Conservation (phyloP, 2,113 vertebrate species). For the Megaleporinus macrocephalus region DNA sequence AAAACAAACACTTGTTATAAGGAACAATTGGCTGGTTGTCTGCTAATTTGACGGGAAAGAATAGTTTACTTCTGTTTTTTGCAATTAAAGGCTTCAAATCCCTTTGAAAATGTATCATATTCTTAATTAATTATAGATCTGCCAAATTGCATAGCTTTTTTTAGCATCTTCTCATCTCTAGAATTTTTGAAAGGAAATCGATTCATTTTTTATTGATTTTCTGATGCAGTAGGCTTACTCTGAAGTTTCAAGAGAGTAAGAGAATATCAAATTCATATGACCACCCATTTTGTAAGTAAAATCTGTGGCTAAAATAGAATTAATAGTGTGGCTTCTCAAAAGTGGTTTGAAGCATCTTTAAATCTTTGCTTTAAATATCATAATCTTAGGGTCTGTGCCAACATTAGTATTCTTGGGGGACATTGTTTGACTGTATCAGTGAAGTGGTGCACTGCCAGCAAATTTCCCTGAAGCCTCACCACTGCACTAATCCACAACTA, state of each 20-base stretch:
- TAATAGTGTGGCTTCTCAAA: neutral
- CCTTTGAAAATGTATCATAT: slow-evolving; percentile 68
- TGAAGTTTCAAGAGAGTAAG: slow-evolving; percentile 51
- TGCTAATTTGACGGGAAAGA: slow-evolving; percentile 32
- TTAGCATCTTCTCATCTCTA: slow-evolving; percentile 52
- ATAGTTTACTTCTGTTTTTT: slow-evolving; percentile 24
- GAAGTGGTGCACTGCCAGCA: neutral
- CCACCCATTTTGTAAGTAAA: slow-evolving; percentile 8
- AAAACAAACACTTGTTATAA: neutral
- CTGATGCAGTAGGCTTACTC: slow-evolving; percentile 53
- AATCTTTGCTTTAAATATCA: neutral
- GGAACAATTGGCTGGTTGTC: neutral
- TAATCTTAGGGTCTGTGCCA: neutral
- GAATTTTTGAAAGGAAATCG: slow-evolving; percentile 68
- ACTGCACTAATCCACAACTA: neutral
- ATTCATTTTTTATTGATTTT: slow-evolving; percentile 65
- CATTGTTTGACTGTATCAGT: neutral
- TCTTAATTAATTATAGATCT: slow-evolving; percentile 67
- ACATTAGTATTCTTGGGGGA: slow-evolving; percentile 5
- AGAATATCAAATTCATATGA: slow-evolving; percentile 42
- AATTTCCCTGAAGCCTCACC: neutral
- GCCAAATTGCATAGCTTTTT: slow-evolving; percentile 64
- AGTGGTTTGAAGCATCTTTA: slow-evolving; percentile 3
- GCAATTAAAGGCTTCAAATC: slow-evolving; percentile 52
- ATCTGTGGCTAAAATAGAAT: neutral